Percentiles rank a stretch among this genome's conserved stretches.
Evolutionary conservation across 1,140 invertebrate genomes (phyloP).

Genomic region (Philotrypesis tridentata): DNA sequence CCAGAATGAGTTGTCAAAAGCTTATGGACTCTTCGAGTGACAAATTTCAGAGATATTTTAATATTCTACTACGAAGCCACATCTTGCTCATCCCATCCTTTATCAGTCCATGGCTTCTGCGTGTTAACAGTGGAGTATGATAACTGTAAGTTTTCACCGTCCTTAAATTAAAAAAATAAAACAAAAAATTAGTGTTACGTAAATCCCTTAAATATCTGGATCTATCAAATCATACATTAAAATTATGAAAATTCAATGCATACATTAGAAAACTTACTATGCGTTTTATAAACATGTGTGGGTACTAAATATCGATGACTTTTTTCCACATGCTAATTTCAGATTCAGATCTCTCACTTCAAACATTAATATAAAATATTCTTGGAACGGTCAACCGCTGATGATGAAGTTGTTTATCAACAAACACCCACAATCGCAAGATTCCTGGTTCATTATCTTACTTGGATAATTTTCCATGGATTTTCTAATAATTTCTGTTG

Average conservation of each 20-base stretch:
- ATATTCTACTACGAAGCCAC: conserved; percentile 83
- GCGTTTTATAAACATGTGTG: conserved; percentile 87
- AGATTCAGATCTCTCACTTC: conserved; percentile 76
- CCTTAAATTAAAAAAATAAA: conserved; percentile 64
- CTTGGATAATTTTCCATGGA: conserved; percentile 94
- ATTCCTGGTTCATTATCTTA: conserved; percentile 80
- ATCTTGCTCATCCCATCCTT: conserved; percentile 86
- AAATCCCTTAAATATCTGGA: conserved; percentile 97
- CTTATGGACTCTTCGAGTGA: conserved; percentile 79
- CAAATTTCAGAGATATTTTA: conserved; percentile 78
- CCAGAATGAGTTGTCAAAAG: conserved; percentile 83
- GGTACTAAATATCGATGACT: conserved; percentile 90
- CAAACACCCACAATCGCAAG: conserved; percentile 92
- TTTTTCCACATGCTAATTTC: conserved; percentile 86
- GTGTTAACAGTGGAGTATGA: conserved; percentile 80
- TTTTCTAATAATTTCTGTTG: conserved; percentile 87
- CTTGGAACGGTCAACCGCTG: conserved; percentile 86
- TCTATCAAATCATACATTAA: conserved; percentile 91
- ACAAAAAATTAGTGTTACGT: conserved; percentile 99
- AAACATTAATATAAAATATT: conserved; percentile 96
- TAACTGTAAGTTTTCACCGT: conserved; percentile 71
- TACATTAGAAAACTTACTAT: conserved; percentile 75
- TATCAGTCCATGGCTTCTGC: conserved; percentile 71
- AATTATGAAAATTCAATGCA: conserved; percentile 73
- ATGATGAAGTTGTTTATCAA: conserved; percentile 87